A percentile compares a stretch with the other conserved stretches of the same genome.
Conservation (phyloP, 2,888 invertebrate species). For the Dynastes hyllus region DNA sequence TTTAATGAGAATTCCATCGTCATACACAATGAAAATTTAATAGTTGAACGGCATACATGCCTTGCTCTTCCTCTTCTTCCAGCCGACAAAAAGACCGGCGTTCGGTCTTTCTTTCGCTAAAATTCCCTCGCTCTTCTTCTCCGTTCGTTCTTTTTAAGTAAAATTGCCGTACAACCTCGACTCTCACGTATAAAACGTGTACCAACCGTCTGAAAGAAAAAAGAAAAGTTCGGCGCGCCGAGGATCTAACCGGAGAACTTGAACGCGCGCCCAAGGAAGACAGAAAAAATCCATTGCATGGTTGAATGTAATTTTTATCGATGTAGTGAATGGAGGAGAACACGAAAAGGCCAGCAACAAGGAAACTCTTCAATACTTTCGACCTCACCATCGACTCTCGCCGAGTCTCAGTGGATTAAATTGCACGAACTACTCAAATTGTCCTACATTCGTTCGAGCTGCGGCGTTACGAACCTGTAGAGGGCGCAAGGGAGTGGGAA, state of each 20-base stretch:
- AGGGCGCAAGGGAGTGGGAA: not conserved
- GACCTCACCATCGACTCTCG: constrained; percentile 30
- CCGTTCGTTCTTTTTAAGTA: not conserved
- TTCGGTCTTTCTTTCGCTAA: not conserved
- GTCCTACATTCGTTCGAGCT: constrained; percentile 55
- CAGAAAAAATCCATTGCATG: constrained; percentile 20
- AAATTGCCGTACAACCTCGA: constrained; percentile 17
- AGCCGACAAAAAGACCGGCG: not conserved
- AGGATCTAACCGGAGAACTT: constrained; percentile 28
- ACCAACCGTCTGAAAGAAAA: not conserved
- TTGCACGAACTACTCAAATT: constrained; percentile 58
- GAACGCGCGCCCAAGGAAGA: constrained; percentile 13
- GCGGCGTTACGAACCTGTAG: constrained; percentile 16
- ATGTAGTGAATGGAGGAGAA: constrained; percentile 26
- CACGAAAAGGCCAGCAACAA: constrained; percentile 4
- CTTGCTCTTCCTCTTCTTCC: not conserved
- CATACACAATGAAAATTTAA: constrained; percentile 46
- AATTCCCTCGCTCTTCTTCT: constrained; percentile 6
- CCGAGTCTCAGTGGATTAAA: constrained; percentile 55
- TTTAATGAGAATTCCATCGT: constrained; percentile 48
- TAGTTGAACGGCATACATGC: constrained; percentile 14
- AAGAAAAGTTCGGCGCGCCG: not conserved
- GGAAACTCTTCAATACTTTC: constrained; percentile 39
- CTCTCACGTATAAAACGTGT: constrained; percentile 7
- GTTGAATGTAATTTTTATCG: constrained; percentile 49